Conservation (phyloP, 64 coral and sea anemone genomes). For the Anthopleura sola region DNA sequence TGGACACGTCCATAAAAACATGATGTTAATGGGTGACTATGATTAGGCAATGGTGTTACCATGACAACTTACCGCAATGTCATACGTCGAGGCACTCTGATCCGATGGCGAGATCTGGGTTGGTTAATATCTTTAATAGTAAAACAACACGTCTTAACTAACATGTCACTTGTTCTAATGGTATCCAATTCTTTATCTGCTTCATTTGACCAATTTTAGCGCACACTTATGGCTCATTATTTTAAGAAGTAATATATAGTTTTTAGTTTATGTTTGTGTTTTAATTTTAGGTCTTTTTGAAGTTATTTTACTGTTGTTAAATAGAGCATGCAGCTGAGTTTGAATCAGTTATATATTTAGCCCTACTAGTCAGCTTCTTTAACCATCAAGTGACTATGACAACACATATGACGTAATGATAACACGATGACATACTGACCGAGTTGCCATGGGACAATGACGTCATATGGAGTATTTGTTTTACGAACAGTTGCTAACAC, state of each 20-base stretch:
- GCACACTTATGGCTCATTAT: background rate
- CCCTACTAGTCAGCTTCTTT: background rate
- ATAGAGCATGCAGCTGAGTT: background rate
- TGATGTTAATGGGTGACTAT: background rate
- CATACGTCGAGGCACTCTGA: slow-evolving; percentile 97
- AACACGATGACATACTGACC: background rate
- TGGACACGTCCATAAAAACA: background rate
- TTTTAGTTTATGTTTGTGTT: background rate
- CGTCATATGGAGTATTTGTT: background rate
- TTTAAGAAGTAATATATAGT: background rate
- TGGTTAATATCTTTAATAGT: slow-evolving; percentile 97
- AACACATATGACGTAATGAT: background rate
- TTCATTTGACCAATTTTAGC: background rate
- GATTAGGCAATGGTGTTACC: slow-evolving; percentile 11
- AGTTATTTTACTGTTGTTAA: background rate
- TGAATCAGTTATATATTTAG: background rate
- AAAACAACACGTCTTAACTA: slow-evolving; percentile 63
- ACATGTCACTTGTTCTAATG: background rate
- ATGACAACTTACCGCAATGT: slow-evolving; percentile 63
- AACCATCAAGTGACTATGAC: background rate
- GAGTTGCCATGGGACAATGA: background rate
- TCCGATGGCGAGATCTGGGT: slow-evolving; percentile 93
- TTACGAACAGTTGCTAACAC: background rate
- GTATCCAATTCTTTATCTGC: background rate
- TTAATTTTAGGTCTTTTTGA: background rate